These are phyloP conservation scores for Arothron firmamentum DNA, from an alignment of 2,113 vertebrate genomes.

Conservation along the genomic window DNA sequence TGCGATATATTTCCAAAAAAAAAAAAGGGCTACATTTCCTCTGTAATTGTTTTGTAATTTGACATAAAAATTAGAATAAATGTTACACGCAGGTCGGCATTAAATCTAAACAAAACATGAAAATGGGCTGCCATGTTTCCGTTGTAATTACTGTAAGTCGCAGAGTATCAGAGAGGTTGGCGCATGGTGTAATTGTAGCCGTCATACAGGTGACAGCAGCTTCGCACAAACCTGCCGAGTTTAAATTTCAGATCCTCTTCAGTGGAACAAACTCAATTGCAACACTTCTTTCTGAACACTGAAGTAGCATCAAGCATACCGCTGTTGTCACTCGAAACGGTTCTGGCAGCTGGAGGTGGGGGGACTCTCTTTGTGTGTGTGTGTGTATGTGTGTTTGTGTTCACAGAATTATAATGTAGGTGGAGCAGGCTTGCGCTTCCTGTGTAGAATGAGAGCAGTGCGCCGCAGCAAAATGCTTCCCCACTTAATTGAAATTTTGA, in stretches of 20 bases:
- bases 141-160: conserved; percentile 57
- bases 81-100: conserved; percentile 20
- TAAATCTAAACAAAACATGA: conserved; percentile 36
- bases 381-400: conserved; percentile 17
- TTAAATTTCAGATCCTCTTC: conserved; percentile 58
- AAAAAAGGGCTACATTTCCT: not conserved
- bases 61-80: conserved; percentile 3
- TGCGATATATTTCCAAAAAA: not conserved
- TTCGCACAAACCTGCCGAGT: conserved; percentile 51
- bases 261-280: conserved; percentile 70
- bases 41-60: not conserved
- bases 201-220: conserved; percentile 42
- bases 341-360: conserved; percentile 46
- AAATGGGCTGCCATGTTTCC: conserved; percentile 28
- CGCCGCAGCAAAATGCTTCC: conserved; percentile 42
- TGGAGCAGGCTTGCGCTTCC: conserved; percentile 57
- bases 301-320: conserved; percentile 61
- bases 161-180: conserved; percentile 39
- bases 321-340: conserved; percentile 61
- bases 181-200: conserved; percentile 51
- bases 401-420: conserved; percentile 55
- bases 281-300: conserved; percentile 63
- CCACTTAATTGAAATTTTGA: conserved; percentile 77
- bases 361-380: conserved; percentile 14
- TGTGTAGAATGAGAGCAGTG: conserved; percentile 41